Evolutionary conservation across 2,797 vertebrate genomes (phyloP).

Genomic region (Cheirogaleus major): DNA sequence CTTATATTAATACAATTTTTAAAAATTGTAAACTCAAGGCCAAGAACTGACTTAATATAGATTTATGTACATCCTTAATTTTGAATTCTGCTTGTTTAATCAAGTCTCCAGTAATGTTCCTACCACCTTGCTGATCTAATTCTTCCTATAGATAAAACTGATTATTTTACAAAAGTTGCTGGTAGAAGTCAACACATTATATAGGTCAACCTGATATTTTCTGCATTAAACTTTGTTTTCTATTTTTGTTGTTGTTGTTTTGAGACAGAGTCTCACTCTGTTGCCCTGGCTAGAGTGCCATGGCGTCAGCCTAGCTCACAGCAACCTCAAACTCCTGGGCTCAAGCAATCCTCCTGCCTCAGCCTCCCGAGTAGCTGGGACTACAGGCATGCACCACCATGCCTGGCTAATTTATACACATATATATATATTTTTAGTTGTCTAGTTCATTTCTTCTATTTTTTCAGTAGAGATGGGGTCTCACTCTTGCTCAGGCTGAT

Average conservation of each 20-base stretch:
- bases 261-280: too few relatives aligned
- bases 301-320: too few relatives aligned
- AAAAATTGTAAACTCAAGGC: not conserved
- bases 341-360: too few relatives aligned
- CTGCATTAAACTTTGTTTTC: not conserved
- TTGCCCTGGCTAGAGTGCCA: too few relatives aligned
- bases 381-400: too few relatives aligned
- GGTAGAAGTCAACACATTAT: not conserved
- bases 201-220: not conserved
- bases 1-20: not conserved
- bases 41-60: not conserved
- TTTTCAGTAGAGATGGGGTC: too few relatives aligned
- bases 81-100: slow-evolving; percentile 3
- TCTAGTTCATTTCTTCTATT: too few relatives aligned
- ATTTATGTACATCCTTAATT: not conserved
- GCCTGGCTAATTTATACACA: too few relatives aligned
- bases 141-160: not conserved
- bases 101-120: not conserved
- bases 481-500: too few relatives aligned
- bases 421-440: too few relatives aligned
- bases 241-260: not conserved
- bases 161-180: not conserved
- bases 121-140: not conserved
- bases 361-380: too few relatives aligned
- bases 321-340: too few relatives aligned